These are phyloP conservation scores for Aurelia sp. DNA, from an alignment of 30 jellyfish, hydroid and myxozoan species.

Conservation along the genomic window DNA sequence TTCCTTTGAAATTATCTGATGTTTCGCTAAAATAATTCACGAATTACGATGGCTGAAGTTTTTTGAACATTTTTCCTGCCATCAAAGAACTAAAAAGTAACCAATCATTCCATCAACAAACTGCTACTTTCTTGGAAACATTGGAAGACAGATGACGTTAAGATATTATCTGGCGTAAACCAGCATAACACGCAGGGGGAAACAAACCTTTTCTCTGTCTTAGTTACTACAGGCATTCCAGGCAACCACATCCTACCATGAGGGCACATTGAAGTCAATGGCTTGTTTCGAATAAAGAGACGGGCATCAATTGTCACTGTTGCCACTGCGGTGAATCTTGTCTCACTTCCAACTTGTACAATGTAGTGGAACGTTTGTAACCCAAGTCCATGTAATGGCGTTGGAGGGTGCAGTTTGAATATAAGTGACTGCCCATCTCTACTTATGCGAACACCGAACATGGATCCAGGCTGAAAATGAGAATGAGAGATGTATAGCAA, in stretches of 20 bases:
- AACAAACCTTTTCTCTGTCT: constrained; percentile 50
- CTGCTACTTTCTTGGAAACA: too few relatives aligned
- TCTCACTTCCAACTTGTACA: constrained; percentile 21
- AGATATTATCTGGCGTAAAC: not conserved
- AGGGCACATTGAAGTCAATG: constrained; percentile 63
- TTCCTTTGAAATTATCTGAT: too few relatives aligned
- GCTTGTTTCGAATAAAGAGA: constrained; percentile 15
- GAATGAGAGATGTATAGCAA: too few relatives aligned
- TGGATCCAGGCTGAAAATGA: constrained; percentile 32
- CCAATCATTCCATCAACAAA: too few relatives aligned
- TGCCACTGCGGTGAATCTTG: constrained; percentile 29
- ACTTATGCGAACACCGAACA: constrained; percentile 38
- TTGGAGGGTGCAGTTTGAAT: constrained; percentile 49
- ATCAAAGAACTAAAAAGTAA: too few relatives aligned
- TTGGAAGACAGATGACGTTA: too few relatives aligned
- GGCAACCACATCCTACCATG: constrained; percentile 74
- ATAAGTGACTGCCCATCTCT: constrained; percentile 40
- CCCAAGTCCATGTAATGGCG: constrained; percentile 58
- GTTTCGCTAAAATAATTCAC: too few relatives aligned
- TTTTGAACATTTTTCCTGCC: too few relatives aligned
- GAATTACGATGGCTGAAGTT: too few relatives aligned
- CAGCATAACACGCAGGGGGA: too few relatives aligned
- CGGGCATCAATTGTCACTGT: constrained; percentile 56
- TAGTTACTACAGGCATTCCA: constrained; percentile 38
- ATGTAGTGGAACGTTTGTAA: constrained; percentile 33